These are phyloP conservation scores for Bradypodion pumilum DNA, from an alignment of 2,797 vertebrate species.

Conservation along the genomic window DNA sequence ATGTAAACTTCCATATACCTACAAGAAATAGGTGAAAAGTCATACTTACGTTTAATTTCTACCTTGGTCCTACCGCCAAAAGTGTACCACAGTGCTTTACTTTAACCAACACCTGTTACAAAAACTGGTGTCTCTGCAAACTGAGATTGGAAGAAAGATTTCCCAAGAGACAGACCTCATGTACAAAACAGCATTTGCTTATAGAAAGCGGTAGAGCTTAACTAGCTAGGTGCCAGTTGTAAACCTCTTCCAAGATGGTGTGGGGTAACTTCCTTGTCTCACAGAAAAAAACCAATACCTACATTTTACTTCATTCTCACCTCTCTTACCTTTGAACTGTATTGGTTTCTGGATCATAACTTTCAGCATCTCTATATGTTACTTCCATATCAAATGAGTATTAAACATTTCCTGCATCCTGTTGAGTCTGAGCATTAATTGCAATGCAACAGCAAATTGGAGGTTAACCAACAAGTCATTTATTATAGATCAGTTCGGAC, in stretches of 20 bases:
- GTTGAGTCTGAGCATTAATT: no score
- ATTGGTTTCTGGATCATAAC: not conserved
- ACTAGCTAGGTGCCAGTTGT: not conserved
- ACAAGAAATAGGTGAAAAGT: not conserved
- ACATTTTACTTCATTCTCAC: no score
- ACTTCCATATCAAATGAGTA: not conserved
- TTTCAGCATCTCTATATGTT: not conserved
- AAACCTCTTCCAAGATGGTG: not conserved
- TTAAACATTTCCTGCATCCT: not conserved
- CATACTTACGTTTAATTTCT: constrained; percentile 22
- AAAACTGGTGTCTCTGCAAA: constrained; percentile 7
- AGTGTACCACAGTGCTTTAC: constrained; percentile 6
- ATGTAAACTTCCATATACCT: not conserved
- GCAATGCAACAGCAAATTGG: no score
- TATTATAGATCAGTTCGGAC: no score
- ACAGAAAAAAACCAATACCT: no score
- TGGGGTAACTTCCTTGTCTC: not conserved
- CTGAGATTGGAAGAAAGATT: no score
- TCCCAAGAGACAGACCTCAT: not conserved
- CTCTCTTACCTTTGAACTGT: no score
- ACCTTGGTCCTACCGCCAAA: not conserved
- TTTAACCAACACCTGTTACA: constrained; percentile 2
- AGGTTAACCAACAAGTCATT: no score
- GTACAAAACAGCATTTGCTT: not conserved
- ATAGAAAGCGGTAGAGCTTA: not conserved